Conservation (phyloP, 2,888 invertebrate species). For the Nesidiocoris tenuis region DNA sequence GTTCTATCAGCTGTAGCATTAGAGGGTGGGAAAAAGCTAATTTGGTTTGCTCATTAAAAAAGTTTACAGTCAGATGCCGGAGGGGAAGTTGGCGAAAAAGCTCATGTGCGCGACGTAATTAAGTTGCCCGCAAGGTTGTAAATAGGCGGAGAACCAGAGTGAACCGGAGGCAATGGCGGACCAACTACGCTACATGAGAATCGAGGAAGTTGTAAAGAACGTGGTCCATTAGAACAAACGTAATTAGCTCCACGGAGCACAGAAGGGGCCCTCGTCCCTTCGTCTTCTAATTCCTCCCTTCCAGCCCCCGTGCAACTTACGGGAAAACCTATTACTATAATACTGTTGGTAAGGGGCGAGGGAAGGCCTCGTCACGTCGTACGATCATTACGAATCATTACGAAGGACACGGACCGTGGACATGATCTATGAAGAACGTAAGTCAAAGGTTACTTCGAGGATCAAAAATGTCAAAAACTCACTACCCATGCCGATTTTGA, state of each 20-base stretch:
- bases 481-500: too few species aligned
- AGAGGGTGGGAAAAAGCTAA: neutral
- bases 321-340: neutral
- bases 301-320: too few species aligned
- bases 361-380: neutral
- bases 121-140: neutral
- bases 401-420: too few species aligned
- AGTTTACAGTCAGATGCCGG: neutral
- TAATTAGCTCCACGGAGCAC: neutral
- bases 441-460: too few species aligned
- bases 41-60: neutral
- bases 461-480: too few species aligned
- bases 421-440: too few species aligned
- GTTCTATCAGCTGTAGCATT: neutral
- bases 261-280: neutral
- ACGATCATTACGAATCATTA: neutral
- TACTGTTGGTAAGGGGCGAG: neutral
- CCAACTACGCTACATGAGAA: neutral
- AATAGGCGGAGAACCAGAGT: neutral
- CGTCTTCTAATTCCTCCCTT: neutral
- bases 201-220: neutral
- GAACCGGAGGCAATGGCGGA: neutral
- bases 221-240: neutral
- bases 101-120: neutral
- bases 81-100: neutral